These are phyloP conservation scores for Acanthisitta chloris DNA, from an alignment of 2,113 vertebrate species.

Conservation along the genomic window DNA sequence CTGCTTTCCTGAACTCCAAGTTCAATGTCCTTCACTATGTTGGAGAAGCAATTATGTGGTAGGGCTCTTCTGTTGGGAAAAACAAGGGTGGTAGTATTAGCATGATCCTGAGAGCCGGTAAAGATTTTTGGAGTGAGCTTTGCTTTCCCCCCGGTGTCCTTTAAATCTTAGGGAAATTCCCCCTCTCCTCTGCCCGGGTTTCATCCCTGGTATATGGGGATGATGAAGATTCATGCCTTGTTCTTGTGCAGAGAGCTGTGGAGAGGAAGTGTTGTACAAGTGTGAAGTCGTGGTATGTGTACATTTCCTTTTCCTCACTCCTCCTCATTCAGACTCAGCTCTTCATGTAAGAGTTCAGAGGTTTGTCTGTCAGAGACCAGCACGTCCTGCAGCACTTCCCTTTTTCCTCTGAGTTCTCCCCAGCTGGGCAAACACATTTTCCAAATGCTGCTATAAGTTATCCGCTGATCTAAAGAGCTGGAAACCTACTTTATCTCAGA, in stretches of 20 bases:
- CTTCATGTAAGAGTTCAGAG: not conserved
- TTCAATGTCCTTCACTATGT: not conserved
- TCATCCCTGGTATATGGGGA: not conserved
- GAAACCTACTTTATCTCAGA: not conserved
- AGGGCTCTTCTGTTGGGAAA: not conserved
- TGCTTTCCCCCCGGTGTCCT: not conserved
- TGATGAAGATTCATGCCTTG: not conserved
- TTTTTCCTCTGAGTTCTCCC: not conserved
- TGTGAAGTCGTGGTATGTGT: not conserved
- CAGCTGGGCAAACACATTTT: not conserved
- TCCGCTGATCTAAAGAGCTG: not conserved
- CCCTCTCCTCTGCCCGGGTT: not conserved
- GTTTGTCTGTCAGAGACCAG: not conserved
- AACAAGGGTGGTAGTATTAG: not conserved
- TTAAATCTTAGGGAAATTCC: not conserved
- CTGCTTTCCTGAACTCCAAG: slow-evolving; percentile 5
- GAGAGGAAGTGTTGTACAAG: not conserved
- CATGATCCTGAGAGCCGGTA: not conserved
- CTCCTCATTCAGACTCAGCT: not conserved
- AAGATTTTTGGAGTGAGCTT: not conserved
- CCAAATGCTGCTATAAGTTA: not conserved
- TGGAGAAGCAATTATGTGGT: slow-evolving; percentile 8
- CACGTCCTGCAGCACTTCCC: not conserved
- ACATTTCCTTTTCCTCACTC: slow-evolving; percentile 15
- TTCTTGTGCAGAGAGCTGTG: not conserved